These are phyloP conservation scores for Chrysolina haemoptera DNA, from an alignment of 2,888 invertebrate species.

Conservation along the genomic window DNA sequence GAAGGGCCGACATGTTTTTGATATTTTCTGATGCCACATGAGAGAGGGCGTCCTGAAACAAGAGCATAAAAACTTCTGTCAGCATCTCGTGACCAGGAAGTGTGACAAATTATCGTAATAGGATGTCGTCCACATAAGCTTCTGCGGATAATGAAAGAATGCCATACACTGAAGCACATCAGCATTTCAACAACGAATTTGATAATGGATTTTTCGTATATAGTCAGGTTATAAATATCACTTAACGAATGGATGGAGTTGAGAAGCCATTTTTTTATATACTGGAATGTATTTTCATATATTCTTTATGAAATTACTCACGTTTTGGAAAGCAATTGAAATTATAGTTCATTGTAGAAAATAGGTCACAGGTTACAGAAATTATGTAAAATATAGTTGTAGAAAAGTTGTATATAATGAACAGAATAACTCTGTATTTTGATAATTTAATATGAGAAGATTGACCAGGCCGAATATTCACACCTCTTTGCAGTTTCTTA, in stretches of 20 bases:
- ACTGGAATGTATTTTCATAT: too few relatives aligned
- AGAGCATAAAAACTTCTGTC: constrained; percentile 26
- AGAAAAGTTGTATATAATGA: too few relatives aligned
- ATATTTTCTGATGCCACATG: constrained; percentile 32
- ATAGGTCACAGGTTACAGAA: too few relatives aligned
- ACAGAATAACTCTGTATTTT: too few relatives aligned
- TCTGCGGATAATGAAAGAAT: constrained; percentile 28
- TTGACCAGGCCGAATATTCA: too few relatives aligned
- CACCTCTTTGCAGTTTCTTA: too few relatives aligned
- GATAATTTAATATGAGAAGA: too few relatives aligned
- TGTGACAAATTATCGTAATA: constrained; percentile 36
- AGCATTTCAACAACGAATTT: neutral
- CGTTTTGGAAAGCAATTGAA: too few relatives aligned
- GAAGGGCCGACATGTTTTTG: constrained; percentile 32
- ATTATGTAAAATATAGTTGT: too few relatives aligned
- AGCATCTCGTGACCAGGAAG: constrained; percentile 29
- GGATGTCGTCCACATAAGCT: constrained; percentile 29
- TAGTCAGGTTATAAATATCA: neutral
- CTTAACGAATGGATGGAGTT: neutral
- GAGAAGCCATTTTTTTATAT: too few relatives aligned
- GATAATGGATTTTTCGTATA: neutral
- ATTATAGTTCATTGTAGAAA: too few relatives aligned
- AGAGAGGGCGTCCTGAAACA: constrained; percentile 23
- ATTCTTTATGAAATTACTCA: too few relatives aligned
- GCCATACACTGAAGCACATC: neutral